A percentile compares a stretch with the other conserved stretches of the same genome.
These are phyloP conservation scores for Laupala kohalensis DNA, from an alignment of 1,140 invertebrate species.

Conservation along the genomic window DNA sequence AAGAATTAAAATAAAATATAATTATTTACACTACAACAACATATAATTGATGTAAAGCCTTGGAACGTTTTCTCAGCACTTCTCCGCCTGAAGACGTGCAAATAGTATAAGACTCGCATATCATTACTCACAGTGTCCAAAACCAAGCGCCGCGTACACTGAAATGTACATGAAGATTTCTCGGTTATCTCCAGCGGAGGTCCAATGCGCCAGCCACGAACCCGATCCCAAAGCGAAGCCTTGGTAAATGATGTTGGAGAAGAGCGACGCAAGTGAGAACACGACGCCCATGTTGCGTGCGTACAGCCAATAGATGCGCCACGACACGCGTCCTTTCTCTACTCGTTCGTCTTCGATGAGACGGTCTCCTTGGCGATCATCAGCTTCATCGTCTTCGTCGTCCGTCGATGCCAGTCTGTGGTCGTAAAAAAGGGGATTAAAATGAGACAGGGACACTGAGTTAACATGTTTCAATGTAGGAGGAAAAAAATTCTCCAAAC, in stretches of 20 bases:
- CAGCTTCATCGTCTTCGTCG: background rate
- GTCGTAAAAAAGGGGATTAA: too few species aligned
- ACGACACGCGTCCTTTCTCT: slow-evolving; percentile 36
- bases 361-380: slow-evolving; percentile 21
- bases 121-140: background rate
- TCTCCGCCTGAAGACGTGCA: too few species aligned
- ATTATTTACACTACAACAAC: too few species aligned
- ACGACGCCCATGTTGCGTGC: slow-evolving; percentile 29
- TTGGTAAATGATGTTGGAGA: slow-evolving; percentile 30
- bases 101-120: too few species aligned
- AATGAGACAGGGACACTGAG: too few species aligned
- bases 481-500: too few species aligned
- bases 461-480: too few species aligned
- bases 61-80: too few species aligned
- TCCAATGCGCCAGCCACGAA: background rate
- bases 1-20: too few species aligned
- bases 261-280: slow-evolving; percentile 25
- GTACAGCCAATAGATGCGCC: slow-evolving; percentile 36
- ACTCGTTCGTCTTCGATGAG: slow-evolving; percentile 32
- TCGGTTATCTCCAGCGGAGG: background rate
- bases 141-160: background rate
- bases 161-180: background rate
- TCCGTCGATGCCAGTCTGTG: too few species aligned
- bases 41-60: too few species aligned
- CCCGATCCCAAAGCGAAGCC: background rate